Base-by-base conservation (phyloP, 1,140 invertebrate species). In the Ganaspis sp. region DNA sequence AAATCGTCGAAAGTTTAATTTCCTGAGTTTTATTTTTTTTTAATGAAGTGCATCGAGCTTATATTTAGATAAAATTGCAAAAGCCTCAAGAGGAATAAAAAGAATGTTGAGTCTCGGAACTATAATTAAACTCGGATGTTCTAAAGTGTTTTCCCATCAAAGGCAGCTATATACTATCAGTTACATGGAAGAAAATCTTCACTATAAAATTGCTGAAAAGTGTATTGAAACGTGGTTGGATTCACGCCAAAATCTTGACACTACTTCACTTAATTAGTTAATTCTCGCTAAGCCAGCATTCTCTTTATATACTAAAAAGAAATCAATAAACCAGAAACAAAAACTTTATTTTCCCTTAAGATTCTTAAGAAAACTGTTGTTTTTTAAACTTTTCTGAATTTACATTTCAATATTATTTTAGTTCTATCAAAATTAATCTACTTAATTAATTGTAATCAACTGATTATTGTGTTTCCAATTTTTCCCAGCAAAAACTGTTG, bases 1-100 rank as follows among this genome's bases (percentile, higher is more conserved):
- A 40, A 40, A 11, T 64, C 21, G 4, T n/a, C 0, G 11, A 12
- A 64, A 64, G 23, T 64, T 26, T 23, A 64, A 15, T 64, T 64
- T 3, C 54, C 11, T 12, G 21, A 26, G 54, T 26, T 64, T 49
- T n/a, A n/a, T n/a, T n/a, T n/a, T n/a, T n/a, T n/a, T n/a, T n/a
- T n/a, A n/a, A n/a, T n/a, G n/a, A n/a, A 58, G 23, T 29, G 23
- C 12, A 64, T 12, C 54, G 6, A 11, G 54, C 54, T 64, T 34
- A 64, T 64, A 64, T 64, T 64, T 29, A 34, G 12, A 64, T 64
- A 64, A 64, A 64, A 64, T 64, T 64, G 58, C 58, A 64, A 64
- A 64, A 29, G 23, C 23, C 58, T 6, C 58, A 64, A 64, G 26
- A 29, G 58, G 58, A 64, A 64, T 29, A 64, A 64, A 64, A 29